phyloP scores from a whole-genome alignment of 2,888 invertebrate genomes.

The Belgica antarctica region DNA sequence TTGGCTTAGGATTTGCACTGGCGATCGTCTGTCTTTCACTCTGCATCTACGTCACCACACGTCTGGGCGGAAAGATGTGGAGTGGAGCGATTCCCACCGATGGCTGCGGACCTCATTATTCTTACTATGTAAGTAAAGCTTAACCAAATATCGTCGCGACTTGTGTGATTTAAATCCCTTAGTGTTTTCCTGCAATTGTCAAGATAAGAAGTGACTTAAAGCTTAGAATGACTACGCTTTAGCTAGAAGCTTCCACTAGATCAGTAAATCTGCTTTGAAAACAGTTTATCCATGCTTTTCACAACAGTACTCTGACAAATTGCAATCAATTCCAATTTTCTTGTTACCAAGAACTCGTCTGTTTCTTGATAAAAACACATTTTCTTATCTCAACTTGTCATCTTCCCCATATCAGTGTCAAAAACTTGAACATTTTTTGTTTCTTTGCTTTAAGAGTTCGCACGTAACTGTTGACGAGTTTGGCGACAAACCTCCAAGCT shows the following conservation, averaged over 20 bases:
- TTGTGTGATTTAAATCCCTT: background rate
- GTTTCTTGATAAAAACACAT: background rate
- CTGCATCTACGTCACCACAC: conserved; percentile 56
- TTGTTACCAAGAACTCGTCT: background rate
- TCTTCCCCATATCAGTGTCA: no score
- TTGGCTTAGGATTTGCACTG: conserved; percentile 55
- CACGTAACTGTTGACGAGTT: conserved; percentile 30
- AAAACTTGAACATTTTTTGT: background rate
- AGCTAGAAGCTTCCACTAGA: no score
- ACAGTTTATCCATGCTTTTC: no score
- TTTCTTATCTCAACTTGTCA: background rate
- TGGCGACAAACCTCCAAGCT: conserved; percentile 53
- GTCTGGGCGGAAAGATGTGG: conserved; percentile 55
- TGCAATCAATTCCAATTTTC: no score
- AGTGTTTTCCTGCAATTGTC: no score
- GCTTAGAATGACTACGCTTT: no score
- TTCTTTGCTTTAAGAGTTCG: conserved; percentile 29
- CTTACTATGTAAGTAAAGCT: conserved; percentile 37
- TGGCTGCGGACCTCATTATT: background rate
- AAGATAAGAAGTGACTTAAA: no score
- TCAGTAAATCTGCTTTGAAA: no score
- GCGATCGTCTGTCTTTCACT: conserved; percentile 54
- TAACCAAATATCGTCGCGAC: background rate
- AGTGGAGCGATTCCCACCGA: conserved; percentile 50
- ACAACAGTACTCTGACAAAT: no score